Percentiles rank a stretch among this genome's conserved stretches.
phyloP scores from a whole-genome alignment of 2,888 invertebrate species.

The Parnassius smintheus region DNA sequence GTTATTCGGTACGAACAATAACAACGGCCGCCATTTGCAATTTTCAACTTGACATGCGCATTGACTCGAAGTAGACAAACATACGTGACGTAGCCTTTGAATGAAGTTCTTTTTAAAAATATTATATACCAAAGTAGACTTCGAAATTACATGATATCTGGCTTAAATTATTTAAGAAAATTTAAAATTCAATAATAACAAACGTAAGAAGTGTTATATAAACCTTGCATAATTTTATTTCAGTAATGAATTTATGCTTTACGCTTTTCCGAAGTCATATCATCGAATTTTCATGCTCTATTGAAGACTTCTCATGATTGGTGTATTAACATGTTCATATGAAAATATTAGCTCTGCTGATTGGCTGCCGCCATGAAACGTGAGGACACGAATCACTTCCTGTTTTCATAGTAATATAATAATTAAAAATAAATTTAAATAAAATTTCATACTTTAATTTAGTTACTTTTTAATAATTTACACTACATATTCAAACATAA shows the following conservation, averaged over 20 bases:
- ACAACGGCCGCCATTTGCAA: slow-evolving; percentile 99
- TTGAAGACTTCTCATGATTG: slow-evolving; percentile 62
- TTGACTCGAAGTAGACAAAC: slow-evolving; percentile 75
- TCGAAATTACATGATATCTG: neutral
- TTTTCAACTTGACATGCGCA: slow-evolving; percentile 91
- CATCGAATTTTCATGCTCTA: slow-evolving; percentile 62
- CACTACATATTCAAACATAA: neutral
- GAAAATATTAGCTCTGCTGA: slow-evolving; percentile 45
- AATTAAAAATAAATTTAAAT: slow-evolving; percentile 28
- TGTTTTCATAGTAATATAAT: slow-evolving; percentile 39
- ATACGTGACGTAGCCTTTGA: slow-evolving; percentile 62
- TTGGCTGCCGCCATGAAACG: slow-evolving; percentile 71
- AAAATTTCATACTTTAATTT: slow-evolving; percentile 16
- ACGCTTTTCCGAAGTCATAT: slow-evolving; percentile 55
- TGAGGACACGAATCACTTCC: slow-evolving; percentile 76
- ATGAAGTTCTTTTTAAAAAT: slow-evolving; percentile 39
- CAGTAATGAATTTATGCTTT: neutral
- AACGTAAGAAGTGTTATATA: neutral
- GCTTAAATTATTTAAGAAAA: neutral
- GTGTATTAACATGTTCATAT: slow-evolving; percentile 60
- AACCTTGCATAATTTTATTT: slow-evolving; percentile 10
- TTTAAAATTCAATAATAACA: neutral
- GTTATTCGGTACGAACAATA: slow-evolving; percentile 97
- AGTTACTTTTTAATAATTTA: slow-evolving; percentile 1
- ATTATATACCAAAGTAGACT: slow-evolving; percentile 15